Base-by-base conservation (phyloP, 2,888 invertebrate genomes). In the Folsomia manolachei region DNA sequence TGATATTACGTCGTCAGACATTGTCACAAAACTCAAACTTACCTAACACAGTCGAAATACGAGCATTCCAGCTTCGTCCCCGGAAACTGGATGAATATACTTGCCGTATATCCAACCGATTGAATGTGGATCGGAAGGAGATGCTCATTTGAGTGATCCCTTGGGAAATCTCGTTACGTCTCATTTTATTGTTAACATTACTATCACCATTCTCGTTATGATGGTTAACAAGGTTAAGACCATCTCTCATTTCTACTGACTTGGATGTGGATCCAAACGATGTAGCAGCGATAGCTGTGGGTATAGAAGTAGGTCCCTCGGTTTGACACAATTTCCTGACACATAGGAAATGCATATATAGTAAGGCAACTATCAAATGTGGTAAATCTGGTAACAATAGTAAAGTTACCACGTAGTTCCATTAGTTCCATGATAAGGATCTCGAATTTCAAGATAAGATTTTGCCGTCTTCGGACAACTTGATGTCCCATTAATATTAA, bases 51-150 rank as follows among this genome's bases (percentile, higher is more conserved):
- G 79, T 79, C 24, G 72, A 24, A 24, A 79, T 69, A 62, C 78
- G 75, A 18, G 78, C 79, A 70, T 74, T 80, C 80, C 80, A 80
- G 52, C 69, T 73, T 19, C 70, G 65, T 27, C 76, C 75, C 7
- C 69, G 60, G 21, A 53, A 72, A n/a, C 75, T 76, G n/a, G 74
- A 56, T 25, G 69, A 60, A 60, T 80, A 80, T 21, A 79, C 73
- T 71, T 80, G 78, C 68, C 73, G 78, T 53, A 80, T 70, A 25
- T 78, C 78, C 27, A 80, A 68, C 66, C 79, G 76, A 73, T 80
- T 80, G 75, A 79, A 80, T n/a, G 74, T 75, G 1, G 80, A 79
- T 11, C 76, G 77, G 63, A 79, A 75, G 51, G 75, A 71, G 71
- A 78, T 71, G 21, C 60, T 68, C 56, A 64, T 63, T 18, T 25